Evolutionary conservation across 1,140 invertebrate genomes (phyloP).

Genomic region (Achatina immaculata): DNA sequence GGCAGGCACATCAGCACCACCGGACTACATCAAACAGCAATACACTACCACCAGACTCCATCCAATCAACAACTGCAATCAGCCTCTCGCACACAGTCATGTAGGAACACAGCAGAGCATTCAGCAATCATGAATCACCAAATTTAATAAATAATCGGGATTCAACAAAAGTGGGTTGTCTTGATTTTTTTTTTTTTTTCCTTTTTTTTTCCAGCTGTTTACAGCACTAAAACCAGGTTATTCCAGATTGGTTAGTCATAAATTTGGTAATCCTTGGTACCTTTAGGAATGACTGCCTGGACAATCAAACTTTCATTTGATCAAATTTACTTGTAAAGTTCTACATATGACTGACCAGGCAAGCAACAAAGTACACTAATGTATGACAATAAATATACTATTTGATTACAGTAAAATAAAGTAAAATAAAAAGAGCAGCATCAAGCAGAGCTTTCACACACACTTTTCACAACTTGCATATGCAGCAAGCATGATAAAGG

Average conservation of each 20-base stretch:
- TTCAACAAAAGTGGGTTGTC: too few relatives aligned
- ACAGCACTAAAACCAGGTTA: too few relatives aligned
- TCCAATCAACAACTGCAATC: too few relatives aligned
- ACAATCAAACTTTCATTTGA: too few relatives aligned
- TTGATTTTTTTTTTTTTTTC: too few relatives aligned
- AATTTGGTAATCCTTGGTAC: neutral
- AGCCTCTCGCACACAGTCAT: neutral
- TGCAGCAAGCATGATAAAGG: neutral
- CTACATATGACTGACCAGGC: neutral
- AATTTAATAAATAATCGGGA: slow-evolving; percentile 31
- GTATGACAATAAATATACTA: neutral
- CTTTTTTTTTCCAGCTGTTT: too few relatives aligned
- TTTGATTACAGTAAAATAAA: neutral
- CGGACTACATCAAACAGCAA: too few relatives aligned
- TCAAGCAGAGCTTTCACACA: neutral
- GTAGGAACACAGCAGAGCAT: neutral
- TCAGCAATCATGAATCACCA: neutral
- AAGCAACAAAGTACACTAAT: slow-evolving; percentile 11
- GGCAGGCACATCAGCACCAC: too few relatives aligned
- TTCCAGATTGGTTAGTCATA: too few relatives aligned
- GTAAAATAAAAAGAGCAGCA: neutral
- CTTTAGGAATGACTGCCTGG: too few relatives aligned
- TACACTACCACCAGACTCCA: too few relatives aligned
- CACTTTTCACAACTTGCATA: neutral
- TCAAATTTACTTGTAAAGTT: too few relatives aligned